A percentile compares a stretch with the other conserved stretches of the same genome.
Conservation (phyloP, 1,140 invertebrate species). For the Lysiphlebus fabarum region DNA sequence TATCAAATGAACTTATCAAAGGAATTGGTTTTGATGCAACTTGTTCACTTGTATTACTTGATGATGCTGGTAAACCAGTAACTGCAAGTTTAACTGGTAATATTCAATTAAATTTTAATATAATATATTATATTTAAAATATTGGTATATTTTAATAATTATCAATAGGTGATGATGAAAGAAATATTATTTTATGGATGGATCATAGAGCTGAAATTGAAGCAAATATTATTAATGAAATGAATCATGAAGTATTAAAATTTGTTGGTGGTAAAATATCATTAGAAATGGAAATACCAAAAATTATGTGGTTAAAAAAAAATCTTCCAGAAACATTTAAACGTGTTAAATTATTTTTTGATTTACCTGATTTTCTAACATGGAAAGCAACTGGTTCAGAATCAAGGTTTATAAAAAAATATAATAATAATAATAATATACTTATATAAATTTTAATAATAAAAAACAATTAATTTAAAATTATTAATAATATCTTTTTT, state of each 20-base stretch:
- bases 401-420: conserved; percentile 59
- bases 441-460: conserved; percentile 10
- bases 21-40: conserved; percentile 96
- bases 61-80: conserved; percentile 67
- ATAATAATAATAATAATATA: conserved; percentile 7
- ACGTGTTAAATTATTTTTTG: conserved; percentile 75
- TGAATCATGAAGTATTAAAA: conserved; percentile 71
- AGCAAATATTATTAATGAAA: conserved; percentile 78
- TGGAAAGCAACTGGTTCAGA: conserved; percentile 82
- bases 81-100: conserved; percentile 69
- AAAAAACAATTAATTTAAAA: neutral
- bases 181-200: conserved; percentile 96
- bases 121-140: no score
- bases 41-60: conserved; percentile 85
- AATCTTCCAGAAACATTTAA: conserved; percentile 70
- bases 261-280: conserved; percentile 91
- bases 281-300: conserved; percentile 93
- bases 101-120: no score
- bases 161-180: conserved; percentile 34
- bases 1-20: conserved; percentile 62
- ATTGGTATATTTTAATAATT: neutral
- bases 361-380: conserved; percentile 91
- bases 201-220: conserved; percentile 86
- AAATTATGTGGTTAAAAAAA: conserved; percentile 91
- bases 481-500: conserved; percentile 24